Percentiles rank a stretch among this genome's conserved stretches.
phyloP scores from a whole-genome alignment of 2,113 vertebrate species.

The Labeo catla region DNA sequence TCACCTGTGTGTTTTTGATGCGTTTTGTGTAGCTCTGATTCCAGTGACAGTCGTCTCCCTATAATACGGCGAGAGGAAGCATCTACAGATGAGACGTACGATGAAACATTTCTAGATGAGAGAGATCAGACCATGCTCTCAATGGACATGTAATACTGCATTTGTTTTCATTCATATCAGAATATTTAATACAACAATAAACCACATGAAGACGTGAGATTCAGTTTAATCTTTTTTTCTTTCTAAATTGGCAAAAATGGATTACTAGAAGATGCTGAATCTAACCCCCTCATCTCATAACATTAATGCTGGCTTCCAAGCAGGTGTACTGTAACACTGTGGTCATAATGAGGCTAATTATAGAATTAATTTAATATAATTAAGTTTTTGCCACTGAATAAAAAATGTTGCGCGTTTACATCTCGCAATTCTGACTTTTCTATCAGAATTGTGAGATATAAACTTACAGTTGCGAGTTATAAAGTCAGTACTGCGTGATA shows the following conservation, averaged over 20 bases:
- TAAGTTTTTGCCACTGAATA: too few species aligned
- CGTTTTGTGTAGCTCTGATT: slow-evolving; percentile 81
- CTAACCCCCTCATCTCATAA: background rate
- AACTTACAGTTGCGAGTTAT: too few species aligned
- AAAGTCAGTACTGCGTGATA: too few species aligned
- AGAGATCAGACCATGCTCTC: slow-evolving; percentile 88
- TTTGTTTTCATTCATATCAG: background rate
- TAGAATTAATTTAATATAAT: background rate
- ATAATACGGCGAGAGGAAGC: slow-evolving; percentile 86
- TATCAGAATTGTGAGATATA: too few species aligned
- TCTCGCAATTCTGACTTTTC: too few species aligned
- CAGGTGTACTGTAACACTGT: background rate
- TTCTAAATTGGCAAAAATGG: background rate
- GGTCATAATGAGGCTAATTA: background rate
- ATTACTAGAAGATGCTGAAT: background rate
- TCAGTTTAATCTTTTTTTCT: background rate
- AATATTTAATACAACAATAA: background rate
- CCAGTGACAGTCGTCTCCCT: slow-evolving; percentile 88
- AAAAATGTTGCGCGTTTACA: too few species aligned
- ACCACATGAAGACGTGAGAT: background rate
- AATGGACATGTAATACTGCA: slow-evolving; percentile 85
- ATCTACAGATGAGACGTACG: slow-evolving; percentile 84
- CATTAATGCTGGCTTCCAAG: background rate
- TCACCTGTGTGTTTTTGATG: slow-evolving; percentile 31
- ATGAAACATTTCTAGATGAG: slow-evolving; percentile 82